These are phyloP conservation scores for Muraenolepis orangiensis DNA, from an alignment of 2,797 vertebrate genomes.

Conservation along the genomic window DNA sequence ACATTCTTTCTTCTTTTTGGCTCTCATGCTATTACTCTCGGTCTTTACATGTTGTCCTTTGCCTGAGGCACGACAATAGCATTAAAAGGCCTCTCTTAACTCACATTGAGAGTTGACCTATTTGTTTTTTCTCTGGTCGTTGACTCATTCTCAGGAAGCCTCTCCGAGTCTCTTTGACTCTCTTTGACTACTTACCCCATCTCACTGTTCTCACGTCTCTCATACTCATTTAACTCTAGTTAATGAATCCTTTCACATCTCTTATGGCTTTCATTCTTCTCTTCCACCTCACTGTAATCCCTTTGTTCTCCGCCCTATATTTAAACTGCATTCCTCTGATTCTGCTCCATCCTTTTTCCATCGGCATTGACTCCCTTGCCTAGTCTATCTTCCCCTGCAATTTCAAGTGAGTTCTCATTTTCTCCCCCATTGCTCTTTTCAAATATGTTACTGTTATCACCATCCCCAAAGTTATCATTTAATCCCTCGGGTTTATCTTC, in stretches of 20 bases:
- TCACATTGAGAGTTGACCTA: constrained; percentile 15
- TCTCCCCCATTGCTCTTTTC: constrained; percentile 31
- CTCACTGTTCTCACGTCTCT: constrained; percentile 26
- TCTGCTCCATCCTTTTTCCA: constrained; percentile 11
- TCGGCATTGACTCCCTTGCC: constrained; percentile 4
- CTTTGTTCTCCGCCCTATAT: no score
- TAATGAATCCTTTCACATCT: constrained; percentile 21
- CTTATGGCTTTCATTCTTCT: not conserved
- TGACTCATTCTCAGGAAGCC: constrained; percentile 11
- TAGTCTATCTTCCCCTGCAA: constrained; percentile 30
- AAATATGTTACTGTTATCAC: constrained; percentile 42
- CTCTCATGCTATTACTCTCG: not conserved
- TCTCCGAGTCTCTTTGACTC: not conserved
- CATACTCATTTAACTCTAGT: constrained; percentile 18
- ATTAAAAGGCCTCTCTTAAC: not conserved
- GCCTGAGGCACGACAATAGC: not conserved
- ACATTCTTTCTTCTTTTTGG: constrained; percentile 28
- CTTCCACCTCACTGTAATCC: no score
- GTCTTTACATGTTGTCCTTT: constrained; percentile 30
- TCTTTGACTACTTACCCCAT: constrained; percentile 9
- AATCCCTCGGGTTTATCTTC: constrained; percentile 20
- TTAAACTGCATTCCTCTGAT: no score
- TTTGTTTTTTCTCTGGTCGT: no score
- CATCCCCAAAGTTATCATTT: constrained; percentile 24
- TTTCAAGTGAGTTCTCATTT: constrained; percentile 46